Evolutionary conservation across 2,888 invertebrate genomes (phyloP).

Genomic region (Boloria selene): DNA sequence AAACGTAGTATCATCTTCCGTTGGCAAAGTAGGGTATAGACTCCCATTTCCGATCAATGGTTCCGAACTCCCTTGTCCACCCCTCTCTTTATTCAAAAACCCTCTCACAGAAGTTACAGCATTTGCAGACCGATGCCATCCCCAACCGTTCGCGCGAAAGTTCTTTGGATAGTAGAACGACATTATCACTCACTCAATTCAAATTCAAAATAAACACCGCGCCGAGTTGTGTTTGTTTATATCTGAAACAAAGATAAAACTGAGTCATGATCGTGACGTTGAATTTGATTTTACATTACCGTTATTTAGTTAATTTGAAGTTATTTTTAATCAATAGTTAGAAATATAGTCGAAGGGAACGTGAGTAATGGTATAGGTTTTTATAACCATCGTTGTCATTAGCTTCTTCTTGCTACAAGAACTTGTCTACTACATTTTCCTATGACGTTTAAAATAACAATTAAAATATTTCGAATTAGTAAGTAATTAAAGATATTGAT

Average conservation of each 20-base stretch:
- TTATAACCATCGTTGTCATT: too few species aligned
- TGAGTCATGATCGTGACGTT: constrained; percentile 26
- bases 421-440: too few species aligned
- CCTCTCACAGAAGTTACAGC: constrained; percentile 65
- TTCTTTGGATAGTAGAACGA: constrained; percentile 72
- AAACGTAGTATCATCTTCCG: constrained; percentile 65
- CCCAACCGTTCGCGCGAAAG: constrained; percentile 75
- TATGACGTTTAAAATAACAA: too few species aligned
- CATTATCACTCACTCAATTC: constrained; percentile 41
- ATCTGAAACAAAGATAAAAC: constrained; percentile 34
- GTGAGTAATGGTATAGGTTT: too few species aligned
- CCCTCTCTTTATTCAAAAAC: constrained; percentile 66
- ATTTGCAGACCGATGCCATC: constrained; percentile 67
- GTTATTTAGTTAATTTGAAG: constrained; percentile 1
- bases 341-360: too few species aligned
- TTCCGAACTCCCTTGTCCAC: constrained; percentile 54
- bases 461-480: too few species aligned
- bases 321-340: constrained; percentile 9
- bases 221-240: constrained; percentile 25
- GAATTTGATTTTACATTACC: neutral
- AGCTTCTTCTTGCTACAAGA: too few species aligned
- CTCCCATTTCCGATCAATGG: constrained; percentile 59
- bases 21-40: constrained; percentile 67
- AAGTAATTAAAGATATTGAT: too few species aligned
- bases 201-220: constrained; percentile 22